Conservation (phyloP, 2,113 vertebrate species). For the Mobula birostris region DNA sequence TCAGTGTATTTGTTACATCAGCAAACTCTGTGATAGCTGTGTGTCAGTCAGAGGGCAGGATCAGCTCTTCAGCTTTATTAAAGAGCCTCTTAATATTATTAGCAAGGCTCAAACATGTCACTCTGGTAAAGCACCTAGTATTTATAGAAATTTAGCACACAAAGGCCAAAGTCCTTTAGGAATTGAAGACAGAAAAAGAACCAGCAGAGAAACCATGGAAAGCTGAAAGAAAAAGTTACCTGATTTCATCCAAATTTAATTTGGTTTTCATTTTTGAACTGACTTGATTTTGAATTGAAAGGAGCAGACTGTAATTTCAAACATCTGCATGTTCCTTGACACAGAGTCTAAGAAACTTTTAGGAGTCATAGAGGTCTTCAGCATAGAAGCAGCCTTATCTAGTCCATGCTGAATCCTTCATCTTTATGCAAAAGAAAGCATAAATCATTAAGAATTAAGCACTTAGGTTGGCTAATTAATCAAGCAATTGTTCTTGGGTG, state of each 20-base stretch:
- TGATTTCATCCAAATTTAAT: neutral
- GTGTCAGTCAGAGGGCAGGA: neutral
- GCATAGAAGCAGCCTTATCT: no score
- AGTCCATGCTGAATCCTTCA: no score
- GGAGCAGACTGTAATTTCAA: neutral
- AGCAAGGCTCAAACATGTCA: neutral
- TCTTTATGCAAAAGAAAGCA: neutral
- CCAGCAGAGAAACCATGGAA: neutral
- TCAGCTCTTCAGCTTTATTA: neutral
- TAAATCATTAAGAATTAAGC: neutral
- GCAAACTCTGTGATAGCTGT: neutral
- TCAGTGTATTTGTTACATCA: neutral
- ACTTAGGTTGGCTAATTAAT: neutral
- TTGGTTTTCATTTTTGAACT: neutral
- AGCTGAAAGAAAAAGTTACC: neutral
- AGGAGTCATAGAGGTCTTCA: no score
- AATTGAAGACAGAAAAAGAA: neutral
- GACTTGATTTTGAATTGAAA: neutral
- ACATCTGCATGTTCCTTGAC: neutral
- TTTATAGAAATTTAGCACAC: neutral
- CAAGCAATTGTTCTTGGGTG: neutral
- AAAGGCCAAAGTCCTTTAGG: neutral
- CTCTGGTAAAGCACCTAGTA: neutral
- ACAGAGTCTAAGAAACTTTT: neutral
- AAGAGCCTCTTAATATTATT: neutral